phyloP scores from a whole-genome alignment of 2,113 vertebrate genomes.

The Pomatorhinus ruficollis region DNA sequence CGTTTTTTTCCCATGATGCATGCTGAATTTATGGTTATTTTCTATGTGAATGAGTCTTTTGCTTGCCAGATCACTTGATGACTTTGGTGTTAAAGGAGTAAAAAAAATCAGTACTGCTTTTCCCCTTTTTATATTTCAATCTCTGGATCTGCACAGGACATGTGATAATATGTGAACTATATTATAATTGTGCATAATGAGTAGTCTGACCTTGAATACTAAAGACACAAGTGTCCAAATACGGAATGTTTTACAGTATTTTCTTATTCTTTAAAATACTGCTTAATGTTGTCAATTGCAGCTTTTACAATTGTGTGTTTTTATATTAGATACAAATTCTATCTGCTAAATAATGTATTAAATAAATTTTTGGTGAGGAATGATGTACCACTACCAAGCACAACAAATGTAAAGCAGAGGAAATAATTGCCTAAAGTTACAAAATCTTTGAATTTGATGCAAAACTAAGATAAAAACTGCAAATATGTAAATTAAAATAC shows the following conservation, averaged over 20 bases:
- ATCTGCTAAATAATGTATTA: background rate
- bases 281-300: background rate
- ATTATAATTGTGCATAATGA: background rate
- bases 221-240: background rate
- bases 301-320: background rate
- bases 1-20: background rate
- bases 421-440: background rate
- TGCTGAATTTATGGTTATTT: background rate
- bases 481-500: background rate
- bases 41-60: background rate
- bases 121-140: background rate
- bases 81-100: background rate
- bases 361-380: background rate
- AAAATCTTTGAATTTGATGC: background rate
- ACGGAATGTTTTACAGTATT: background rate
- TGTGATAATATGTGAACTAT: background rate
- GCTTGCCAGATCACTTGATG: background rate
- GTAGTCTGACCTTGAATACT: background rate
- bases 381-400: background rate
- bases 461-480: background rate
- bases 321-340: background rate
- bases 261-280: background rate
- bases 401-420: background rate
- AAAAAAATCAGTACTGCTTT: background rate
- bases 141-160: background rate